These are phyloP conservation scores for Gambusia holbrooki DNA, from an alignment of 2,113 vertebrate species.

Conservation along the genomic window DNA sequence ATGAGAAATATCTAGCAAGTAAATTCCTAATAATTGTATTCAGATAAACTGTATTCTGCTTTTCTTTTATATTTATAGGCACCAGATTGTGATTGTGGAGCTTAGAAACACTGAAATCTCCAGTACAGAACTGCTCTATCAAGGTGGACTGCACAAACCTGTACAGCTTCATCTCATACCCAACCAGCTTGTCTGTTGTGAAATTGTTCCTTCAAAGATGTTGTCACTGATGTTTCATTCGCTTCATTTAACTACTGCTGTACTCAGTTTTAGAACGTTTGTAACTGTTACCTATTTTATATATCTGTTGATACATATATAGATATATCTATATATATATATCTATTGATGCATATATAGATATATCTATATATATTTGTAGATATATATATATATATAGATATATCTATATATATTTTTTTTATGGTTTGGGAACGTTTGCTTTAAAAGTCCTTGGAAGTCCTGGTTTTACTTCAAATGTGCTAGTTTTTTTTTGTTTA, in stretches of 20 bases:
- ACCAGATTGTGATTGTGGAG: not conserved
- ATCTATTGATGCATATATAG: no score
- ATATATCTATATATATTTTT: not conserved
- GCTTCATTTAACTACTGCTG: slow-evolving; percentile 23
- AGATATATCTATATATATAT: no score
- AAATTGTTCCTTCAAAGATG: slow-evolving; percentile 32
- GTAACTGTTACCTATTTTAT: slow-evolving; percentile 1
- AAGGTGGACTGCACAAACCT: not conserved
- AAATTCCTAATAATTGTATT: not conserved
- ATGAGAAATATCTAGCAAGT: not conserved
- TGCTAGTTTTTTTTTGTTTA: slow-evolving; percentile 18
- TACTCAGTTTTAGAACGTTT: slow-evolving; percentile 34
- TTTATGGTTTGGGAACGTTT: slow-evolving; percentile 21
- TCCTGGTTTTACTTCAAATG: slow-evolving; percentile 13
- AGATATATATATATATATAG: no score
- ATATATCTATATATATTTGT: no score
- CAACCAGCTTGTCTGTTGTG: slow-evolving; percentile 29
- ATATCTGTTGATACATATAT: no score
- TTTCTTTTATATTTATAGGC: not conserved
- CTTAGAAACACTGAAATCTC: not conserved
- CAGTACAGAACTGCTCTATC: not conserved
- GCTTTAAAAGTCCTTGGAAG: slow-evolving; percentile 7
- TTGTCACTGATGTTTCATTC: slow-evolving; percentile 31
- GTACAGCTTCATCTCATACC: slow-evolving; percentile 5
- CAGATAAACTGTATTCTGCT: not conserved